These are phyloP conservation scores for Ceratosolen fusciceps DNA, from an alignment of 1,140 invertebrate species.

Conservation along the genomic window DNA sequence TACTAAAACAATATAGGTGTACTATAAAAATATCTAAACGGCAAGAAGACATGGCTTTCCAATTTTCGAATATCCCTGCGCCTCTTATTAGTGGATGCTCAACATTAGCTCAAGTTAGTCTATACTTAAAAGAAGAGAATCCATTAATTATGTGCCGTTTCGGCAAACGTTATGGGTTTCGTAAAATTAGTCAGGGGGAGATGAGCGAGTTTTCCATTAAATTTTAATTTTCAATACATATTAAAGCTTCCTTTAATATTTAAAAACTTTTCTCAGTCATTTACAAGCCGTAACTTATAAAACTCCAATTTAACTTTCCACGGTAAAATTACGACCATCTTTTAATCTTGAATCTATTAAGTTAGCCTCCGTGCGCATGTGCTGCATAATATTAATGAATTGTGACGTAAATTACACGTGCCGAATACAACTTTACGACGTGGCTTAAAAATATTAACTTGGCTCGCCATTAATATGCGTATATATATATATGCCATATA, in stretches of 20 bases:
- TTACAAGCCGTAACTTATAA: conserved; percentile 1
- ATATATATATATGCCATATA: no score
- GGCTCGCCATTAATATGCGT: background rate
- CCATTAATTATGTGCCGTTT: background rate
- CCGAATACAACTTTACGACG: background rate
- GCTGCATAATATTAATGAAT: background rate
- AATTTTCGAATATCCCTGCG: background rate
- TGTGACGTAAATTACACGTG: background rate
- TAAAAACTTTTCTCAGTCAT: background rate
- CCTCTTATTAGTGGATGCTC: background rate
- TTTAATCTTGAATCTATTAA: background rate
- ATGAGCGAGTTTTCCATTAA: background rate
- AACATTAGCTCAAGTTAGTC: background rate
- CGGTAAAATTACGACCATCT: background rate
- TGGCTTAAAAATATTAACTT: background rate
- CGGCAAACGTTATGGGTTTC: background rate
- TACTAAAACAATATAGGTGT: background rate
- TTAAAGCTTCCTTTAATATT: background rate
- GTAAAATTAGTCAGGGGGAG: background rate
- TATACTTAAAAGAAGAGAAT: conserved; percentile 3
- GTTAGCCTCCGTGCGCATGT: background rate
- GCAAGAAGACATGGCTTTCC: background rate
- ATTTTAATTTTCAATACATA: conserved; percentile 8
- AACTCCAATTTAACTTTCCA: background rate
- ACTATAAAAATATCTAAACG: background rate